Evolutionary conservation across 2,797 vertebrate species (phyloP), one percentile per base, ranked within the genome.

Genomic region (Mormyrus proboscirostris): DNA sequence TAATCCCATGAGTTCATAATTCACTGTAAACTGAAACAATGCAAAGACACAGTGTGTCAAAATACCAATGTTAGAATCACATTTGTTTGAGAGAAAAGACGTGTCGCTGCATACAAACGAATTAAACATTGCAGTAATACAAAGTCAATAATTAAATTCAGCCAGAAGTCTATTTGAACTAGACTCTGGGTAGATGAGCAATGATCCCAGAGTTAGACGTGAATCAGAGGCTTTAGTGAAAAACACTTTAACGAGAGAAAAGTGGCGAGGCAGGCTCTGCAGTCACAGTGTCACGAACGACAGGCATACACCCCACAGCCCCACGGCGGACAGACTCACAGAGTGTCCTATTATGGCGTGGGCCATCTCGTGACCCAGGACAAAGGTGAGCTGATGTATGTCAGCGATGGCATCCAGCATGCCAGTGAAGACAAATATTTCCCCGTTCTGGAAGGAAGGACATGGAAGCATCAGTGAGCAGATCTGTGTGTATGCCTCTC

Each of bases 341-440:
- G 96, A 94, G 25, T 99, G 98, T 89, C 95, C 97, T 88, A 99
- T 93, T 22, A 99, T 84, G 38, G 96, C 98, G 0, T 99, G 98
- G 91, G 98, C 97, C 93, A 99, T 97, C 95, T 99, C 98, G 53
- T 99, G 98, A 90, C 97, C 98, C 92, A 99, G 93, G 93, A 99
- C 95, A 90, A 98, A 94, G 89, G 96, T 94, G n/a, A 99, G 96
- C 92, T 99, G 98, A 94, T 99, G 96, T 86, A 95, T 79, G 91
- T 99, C 97, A 49, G 94, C 93, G 90, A 98, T 95, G 0, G 94
- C 93, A 0, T 96, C 92, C 89, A 99, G 92, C 95, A 99, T 96
- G 83, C 98, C 99, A n/a, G 97, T 98, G 89, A 98, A 99, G 91
- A 99, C 91, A 92, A 99, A 99, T 86, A 99, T 94, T 89, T 97